Evolutionary conservation across 1,140 invertebrate genomes (phyloP), one percentile per base, ranked within the genome.

Genomic region (Conopomorpha cramerella): DNA sequence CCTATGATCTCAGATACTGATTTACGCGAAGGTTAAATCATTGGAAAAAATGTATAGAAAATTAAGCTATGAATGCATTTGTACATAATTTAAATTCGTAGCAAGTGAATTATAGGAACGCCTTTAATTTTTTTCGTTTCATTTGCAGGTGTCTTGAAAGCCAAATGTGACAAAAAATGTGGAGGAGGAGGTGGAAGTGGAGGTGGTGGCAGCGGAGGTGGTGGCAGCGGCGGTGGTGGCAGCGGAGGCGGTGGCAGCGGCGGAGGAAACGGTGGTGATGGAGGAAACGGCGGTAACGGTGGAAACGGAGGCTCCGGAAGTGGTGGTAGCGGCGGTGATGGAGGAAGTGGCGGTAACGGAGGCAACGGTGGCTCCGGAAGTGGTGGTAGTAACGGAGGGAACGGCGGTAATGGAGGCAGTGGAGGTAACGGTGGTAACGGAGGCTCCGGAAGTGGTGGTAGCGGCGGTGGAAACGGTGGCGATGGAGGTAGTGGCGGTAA

Each of bases 281-380:
- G 12, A 13, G 33, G 31, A 0, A 25, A 29, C 16, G 48, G 39
- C 29, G 29, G 30, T 27, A 32, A 28, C 1, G 35, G 29, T 14
- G 39, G 42, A n/a, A 34, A 18, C 16, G 38, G 38, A 8, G 35
- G 17, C 16, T 29, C 35, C 6, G 35, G 34, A 2, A 32, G 31
- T 8, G 12, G 23, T 15, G 30, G 34, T 8, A 30, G 32, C 14
- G 38, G 33, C n/a, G 13, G 16, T 11, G 36, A 29, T 16, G 19
- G 29, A 16, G 38, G 39, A 15, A 39, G 36, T 15, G 23, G 33
- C 15, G 8, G 27, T n/a, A 32, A 32, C 8, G 26, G 26, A 15
- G 12, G 19, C 2, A 45, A 47, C 8, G 36, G 35, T 8, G 48
- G 53, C 8, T 27, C 30, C n/a, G 56, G 51, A 2, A 49, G 49